phyloP scores from a whole-genome alignment of 1,140 invertebrate genomes.

The Ganaspis sp. region DNA sequence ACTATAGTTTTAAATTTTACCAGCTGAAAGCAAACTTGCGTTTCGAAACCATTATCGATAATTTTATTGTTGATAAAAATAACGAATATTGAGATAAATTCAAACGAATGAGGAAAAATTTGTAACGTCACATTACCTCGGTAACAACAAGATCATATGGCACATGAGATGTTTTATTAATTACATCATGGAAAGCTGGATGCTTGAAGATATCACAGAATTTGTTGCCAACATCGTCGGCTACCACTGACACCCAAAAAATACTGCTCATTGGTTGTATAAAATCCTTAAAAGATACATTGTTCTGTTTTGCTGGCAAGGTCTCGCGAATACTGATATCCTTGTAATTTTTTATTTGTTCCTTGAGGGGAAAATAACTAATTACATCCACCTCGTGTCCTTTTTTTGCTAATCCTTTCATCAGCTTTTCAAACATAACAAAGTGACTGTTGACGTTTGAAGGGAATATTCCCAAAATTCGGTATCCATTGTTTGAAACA shows the following conservation, averaged over 20 bases:
- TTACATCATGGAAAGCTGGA: conserved; percentile 9
- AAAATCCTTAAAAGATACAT: background rate
- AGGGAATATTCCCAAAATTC: conserved; percentile 54
- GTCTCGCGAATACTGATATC: conserved; percentile 62
- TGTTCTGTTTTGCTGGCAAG: background rate
- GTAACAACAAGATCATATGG: conserved; percentile 33
- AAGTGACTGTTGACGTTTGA: conserved; percentile 51
- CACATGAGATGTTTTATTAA: conserved; percentile 20
- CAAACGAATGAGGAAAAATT: too few relatives aligned
- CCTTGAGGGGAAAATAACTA: conserved; percentile 44
- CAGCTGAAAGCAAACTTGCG: too few relatives aligned
- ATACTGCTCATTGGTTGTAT: background rate
- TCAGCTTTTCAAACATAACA: conserved; percentile 50
- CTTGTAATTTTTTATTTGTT: conserved; percentile 57
- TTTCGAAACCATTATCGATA: too few relatives aligned
- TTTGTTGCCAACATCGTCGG: background rate
- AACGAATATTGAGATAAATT: too few relatives aligned
- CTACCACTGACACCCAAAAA: background rate
- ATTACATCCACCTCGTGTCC: conserved; percentile 57
- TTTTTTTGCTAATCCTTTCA: conserved; percentile 48
- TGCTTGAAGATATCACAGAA: conserved; percentile 29
- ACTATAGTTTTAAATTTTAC: too few relatives aligned
- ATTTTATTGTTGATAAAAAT: too few relatives aligned
- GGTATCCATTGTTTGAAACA: background rate
- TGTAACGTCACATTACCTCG: conserved; percentile 5